Evolutionary conservation across 2,888 invertebrate genomes (phyloP).

Genomic region (Alviniconcha strummeri): DNA sequence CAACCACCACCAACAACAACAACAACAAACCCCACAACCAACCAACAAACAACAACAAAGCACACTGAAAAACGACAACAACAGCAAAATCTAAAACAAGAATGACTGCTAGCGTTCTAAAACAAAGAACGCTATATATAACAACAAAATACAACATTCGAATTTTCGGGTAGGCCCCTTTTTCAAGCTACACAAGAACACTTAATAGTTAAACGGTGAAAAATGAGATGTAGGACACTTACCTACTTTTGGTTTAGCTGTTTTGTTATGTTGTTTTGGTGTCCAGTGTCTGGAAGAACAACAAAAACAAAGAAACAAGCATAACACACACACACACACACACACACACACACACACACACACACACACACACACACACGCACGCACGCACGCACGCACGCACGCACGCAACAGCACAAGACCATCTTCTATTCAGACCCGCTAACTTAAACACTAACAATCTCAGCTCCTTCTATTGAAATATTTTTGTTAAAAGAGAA

Average conservation of each 20-base stretch:
- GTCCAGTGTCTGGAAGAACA: background rate
- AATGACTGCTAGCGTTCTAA: too few species aligned
- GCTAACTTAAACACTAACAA: too few species aligned
- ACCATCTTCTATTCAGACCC: too few species aligned
- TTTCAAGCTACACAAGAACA: background rate
- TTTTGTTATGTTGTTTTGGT: background rate
- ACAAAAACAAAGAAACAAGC: background rate
- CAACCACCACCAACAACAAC: too few species aligned
- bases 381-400: slow-evolving; percentile 3
- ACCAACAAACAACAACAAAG: too few species aligned
- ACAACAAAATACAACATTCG: background rate
- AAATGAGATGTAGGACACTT: background rate
- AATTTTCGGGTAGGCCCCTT: background rate
- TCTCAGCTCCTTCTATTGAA: too few species aligned
- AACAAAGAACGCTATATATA: background rate
- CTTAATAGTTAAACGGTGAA: background rate
- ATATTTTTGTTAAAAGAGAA: too few species aligned
- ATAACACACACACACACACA: background rate
- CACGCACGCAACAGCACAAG: background rate
- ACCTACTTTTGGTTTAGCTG: background rate
- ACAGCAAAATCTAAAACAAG: too few species aligned
- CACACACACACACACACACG: background rate
- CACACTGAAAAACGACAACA: too few species aligned
- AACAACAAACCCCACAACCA: too few species aligned
- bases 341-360: background rate